These are phyloP conservation scores for Venustoraphidia nigricollis DNA, from an alignment of 2,888 invertebrate species.

Conservation along the genomic window DNA sequence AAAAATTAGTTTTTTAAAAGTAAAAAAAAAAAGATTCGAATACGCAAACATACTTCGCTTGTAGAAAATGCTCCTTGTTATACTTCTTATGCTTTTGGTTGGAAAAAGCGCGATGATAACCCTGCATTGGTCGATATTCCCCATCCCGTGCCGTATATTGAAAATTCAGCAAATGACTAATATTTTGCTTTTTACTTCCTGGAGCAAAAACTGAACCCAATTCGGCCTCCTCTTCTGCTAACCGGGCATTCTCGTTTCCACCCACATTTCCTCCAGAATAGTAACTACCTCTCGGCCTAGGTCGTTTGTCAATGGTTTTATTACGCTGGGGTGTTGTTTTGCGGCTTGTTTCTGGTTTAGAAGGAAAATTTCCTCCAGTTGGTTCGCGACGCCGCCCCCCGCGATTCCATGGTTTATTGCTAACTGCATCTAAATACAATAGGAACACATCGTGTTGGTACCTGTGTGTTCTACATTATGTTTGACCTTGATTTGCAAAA, in stretches of 20 bases:
- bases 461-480: too few species aligned
- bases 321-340: conserved; percentile 53
- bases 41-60: conserved; percentile 64
- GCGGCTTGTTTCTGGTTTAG: conserved; percentile 47
- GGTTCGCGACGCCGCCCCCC: conserved; percentile 49
- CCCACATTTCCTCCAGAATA: conserved; percentile 33
- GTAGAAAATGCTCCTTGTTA: conserved; percentile 86
- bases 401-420: conserved; percentile 45
- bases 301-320: conserved; percentile 54
- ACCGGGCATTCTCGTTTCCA: conserved; percentile 59
- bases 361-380: conserved; percentile 31
- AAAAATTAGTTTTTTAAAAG: conserved; percentile 1
- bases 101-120: conserved; percentile 26
- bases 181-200: conserved; percentile 82
- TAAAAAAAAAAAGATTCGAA: conserved; percentile 3
- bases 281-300: conserved; percentile 48
- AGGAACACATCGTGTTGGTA: too few species aligned
- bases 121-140: conserved; percentile 14
- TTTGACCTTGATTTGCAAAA: conserved; percentile 7
- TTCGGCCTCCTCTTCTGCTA: conserved; percentile 45
- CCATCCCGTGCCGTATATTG: conserved; percentile 54
- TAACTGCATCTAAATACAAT: conserved; percentile 12
- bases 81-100: conserved; percentile 48
- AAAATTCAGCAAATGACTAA: conserved; percentile 89
- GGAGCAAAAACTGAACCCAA: conserved; percentile 67